A percentile compares a stretch with the other conserved stretches of the same genome.
Evolutionary conservation across 2,888 invertebrate species (phyloP).

Genomic region (Amiota communis): DNA sequence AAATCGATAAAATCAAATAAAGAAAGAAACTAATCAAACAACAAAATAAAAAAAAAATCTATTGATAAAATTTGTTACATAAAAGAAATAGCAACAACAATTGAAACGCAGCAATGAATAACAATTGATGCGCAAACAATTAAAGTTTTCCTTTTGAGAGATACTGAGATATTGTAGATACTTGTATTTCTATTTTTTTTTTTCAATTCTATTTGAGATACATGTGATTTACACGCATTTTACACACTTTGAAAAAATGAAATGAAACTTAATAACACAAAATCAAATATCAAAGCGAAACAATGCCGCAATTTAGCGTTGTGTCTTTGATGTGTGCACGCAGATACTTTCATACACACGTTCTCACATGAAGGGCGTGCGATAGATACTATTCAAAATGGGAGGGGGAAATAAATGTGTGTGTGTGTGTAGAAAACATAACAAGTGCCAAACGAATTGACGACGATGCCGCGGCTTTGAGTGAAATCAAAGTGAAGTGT

Average conservation of each 20-base stretch:
- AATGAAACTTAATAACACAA: constrained; percentile 6
- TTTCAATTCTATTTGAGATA: neutral
- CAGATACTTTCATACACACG: neutral
- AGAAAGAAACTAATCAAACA: neutral
- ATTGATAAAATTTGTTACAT: no score
- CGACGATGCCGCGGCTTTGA: constrained; percentile 18
- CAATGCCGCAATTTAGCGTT: constrained; percentile 35
- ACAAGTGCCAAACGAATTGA: constrained; percentile 5
- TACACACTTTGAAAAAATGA: constrained; percentile 17
- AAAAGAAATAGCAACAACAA: neutral
- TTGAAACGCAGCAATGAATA: constrained; percentile 4
- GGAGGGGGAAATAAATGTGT: no score
- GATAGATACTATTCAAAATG: constrained; percentile 32
- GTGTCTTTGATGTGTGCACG: constrained; percentile 52
- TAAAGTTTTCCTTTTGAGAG: neutral
- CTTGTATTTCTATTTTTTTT: neutral
- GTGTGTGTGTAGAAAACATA: constrained; percentile 30
- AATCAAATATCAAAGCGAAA: constrained; percentile 33
- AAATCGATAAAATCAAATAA: neutral
- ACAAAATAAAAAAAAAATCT: neutral
- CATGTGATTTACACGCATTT: constrained; percentile 24
- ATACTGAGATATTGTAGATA: neutral
- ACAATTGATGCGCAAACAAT: constrained; percentile 21
- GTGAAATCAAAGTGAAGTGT: constrained; percentile 43
- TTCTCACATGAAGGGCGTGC: constrained; percentile 36